Evolutionary conservation across 2,888 invertebrate genomes (phyloP), one percentile per base, ranked within the genome.

Genomic region (Eupithecia exiguata): DNA sequence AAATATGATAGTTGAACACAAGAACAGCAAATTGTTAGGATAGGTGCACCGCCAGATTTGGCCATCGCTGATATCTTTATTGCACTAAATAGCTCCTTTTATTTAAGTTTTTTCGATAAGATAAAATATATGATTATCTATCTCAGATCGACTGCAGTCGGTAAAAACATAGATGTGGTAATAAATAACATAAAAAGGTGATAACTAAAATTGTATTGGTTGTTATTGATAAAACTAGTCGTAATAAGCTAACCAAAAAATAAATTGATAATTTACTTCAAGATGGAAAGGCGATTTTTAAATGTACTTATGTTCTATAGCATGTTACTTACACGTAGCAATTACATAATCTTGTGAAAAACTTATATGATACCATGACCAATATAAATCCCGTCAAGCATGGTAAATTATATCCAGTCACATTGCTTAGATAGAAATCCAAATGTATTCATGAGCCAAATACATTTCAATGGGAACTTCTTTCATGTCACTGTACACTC

Each of bases 21-120:
- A 25, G 9, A 58, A 5, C 1, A 25, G 25, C 14, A 58, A 58
- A 58, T 58, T 58, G 12, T 58, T 21, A 14, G 0, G 12, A 25
- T 25, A 25, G 53, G 10, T 53, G 53, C 53, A 21, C 5, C 1
- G 35, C 30, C 40, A 62, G 62, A 75, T 75, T 74, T n/a, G 53
- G 38, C 69, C 72, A 74, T 78, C 71, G 72, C 21, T 61, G 68
- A 75, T 53, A 53, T 35, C 25, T 38, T 30, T 58, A 69, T 72
- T 75, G 70, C 66, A 68, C 40, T 25, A 38, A 66, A 66, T 16
- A 38, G 66, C 40, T 43, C 18, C 12, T 38, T 18, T n/a, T 65
- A 65, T 65, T 38, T 7, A 1, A 43, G 21, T 21, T 21, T n/a
- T 49, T 14, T 66, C 66, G 66, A 40, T 38, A 62, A 66, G 66